These are phyloP conservation scores for Xylota sylvarum DNA, from an alignment of 2,888 invertebrate species.

Conservation along the genomic window DNA sequence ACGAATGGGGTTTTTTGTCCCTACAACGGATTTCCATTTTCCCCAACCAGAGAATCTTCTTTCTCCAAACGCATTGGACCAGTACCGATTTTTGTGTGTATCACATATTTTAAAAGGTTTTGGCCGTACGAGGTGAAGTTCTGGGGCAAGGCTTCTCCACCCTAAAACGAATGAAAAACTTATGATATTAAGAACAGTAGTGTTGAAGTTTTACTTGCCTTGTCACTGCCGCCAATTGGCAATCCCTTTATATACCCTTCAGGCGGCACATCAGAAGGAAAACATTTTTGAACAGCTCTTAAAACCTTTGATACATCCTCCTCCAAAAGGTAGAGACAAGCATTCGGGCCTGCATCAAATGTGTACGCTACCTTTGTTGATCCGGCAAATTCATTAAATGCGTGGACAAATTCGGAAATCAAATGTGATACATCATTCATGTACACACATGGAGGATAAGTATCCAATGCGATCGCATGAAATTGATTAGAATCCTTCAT, in stretches of 20 bases:
- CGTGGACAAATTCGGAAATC: conserved; percentile 92
- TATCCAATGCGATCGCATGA: conserved; percentile 96
- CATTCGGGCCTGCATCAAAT: conserved; percentile 99
- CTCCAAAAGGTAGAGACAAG: conserved; percentile 93
- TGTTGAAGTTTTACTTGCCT: neutral
- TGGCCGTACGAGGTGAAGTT: conserved; percentile 77
- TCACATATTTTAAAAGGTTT: conserved; percentile 92
- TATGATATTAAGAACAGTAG: neutral
- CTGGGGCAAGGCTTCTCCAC: neutral
- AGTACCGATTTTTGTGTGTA: conserved; percentile 92
- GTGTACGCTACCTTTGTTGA: conserved; percentile 94
- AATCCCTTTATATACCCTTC: conserved; percentile 87
- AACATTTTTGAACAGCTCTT: conserved; percentile 89
- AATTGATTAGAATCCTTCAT: conserved; percentile 99
- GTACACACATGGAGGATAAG: conserved; percentile 97
- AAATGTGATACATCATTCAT: conserved; percentile 95
- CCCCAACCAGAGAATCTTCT: conserved; percentile 10
- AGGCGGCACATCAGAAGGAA: conserved; percentile 87
- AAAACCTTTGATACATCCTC: conserved; percentile 90
- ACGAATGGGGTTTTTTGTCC: neutral
- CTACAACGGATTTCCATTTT: conserved; percentile 46
- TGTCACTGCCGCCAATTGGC: conserved; percentile 80
- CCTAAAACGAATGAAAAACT: conserved; percentile 59
- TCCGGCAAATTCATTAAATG: conserved; percentile 90
- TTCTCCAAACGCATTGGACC: conserved; percentile 86